These are phyloP conservation scores for Atlantisia rogersi DNA, from an alignment of 2,113 vertebrate species.

Conservation along the genomic window DNA sequence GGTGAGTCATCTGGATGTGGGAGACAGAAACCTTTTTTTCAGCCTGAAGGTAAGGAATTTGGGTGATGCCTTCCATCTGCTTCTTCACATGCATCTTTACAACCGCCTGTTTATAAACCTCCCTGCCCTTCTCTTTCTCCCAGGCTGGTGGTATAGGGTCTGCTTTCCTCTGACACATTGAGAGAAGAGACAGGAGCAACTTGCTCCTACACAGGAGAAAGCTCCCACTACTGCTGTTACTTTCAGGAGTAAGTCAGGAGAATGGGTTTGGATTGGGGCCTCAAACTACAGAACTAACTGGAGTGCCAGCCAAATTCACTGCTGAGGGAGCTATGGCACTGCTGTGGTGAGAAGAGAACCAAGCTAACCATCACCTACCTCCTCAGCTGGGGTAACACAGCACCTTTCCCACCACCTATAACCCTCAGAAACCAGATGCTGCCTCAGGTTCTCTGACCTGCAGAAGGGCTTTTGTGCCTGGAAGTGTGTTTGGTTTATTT, in stretches of 20 bases:
- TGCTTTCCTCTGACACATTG: neutral
- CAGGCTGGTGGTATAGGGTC: neutral
- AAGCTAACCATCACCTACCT: neutral
- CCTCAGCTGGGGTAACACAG: neutral
- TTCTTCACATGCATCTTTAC: neutral
- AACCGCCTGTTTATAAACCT: neutral
- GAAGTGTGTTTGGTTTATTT: neutral
- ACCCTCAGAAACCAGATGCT: neutral
- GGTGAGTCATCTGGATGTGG: neutral
- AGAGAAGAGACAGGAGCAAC: neutral
- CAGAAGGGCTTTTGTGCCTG: neutral
- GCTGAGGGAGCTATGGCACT: fast-evolving
- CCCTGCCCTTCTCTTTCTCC: neutral
- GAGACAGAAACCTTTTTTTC: neutral
- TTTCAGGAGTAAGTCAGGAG: neutral
- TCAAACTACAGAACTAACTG: neutral
- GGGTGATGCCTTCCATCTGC: neutral
- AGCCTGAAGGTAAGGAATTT: neutral
- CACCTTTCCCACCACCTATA: neutral
- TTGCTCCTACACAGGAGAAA: neutral
- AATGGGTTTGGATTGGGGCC: neutral
- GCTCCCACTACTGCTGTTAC: neutral
- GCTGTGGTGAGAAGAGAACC: neutral
- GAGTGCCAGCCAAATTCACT: neutral
- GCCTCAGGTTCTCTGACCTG: neutral